phyloP scores from a whole-genome alignment of 2,797 vertebrate species.

The Aldrovandia affinis region DNA sequence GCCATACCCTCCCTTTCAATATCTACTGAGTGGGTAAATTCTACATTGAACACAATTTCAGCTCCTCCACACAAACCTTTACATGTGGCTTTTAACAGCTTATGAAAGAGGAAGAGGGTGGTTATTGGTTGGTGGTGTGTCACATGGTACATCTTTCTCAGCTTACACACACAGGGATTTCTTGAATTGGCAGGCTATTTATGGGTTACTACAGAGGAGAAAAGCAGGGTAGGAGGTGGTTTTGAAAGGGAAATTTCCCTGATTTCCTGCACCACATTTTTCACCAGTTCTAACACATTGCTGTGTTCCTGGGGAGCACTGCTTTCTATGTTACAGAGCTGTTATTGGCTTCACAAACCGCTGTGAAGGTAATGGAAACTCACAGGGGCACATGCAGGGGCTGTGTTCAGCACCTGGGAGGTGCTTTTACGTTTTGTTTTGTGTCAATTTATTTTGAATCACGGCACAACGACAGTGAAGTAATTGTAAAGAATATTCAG shows the following conservation, averaged over 20 bases:
- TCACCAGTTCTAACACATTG: not conserved
- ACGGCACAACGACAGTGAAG: not conserved
- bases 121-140: slow-evolving; percentile 29
- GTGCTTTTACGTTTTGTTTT: not conserved
- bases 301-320: not conserved
- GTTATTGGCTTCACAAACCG: not conserved
- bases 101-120: not conserved
- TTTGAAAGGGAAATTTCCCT: not conserved
- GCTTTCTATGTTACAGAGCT: not conserved
- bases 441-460: not conserved
- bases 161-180: slow-evolving; percentile 37
- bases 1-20: not conserved
- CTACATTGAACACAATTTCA: not conserved
- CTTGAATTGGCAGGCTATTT: slow-evolving; percentile 40
- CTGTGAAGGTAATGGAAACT: not conserved
- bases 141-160: slow-evolving; percentile 26
- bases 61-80: no score
- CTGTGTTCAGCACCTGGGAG: not conserved
- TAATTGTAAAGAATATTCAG: not conserved
- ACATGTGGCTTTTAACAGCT: not conserved
- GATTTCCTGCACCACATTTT: not conserved
- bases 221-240: not conserved
- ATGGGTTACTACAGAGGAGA: slow-evolving; percentile 31
- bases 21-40: not conserved
- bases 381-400: not conserved